phyloP scores from a whole-genome alignment of 2,797 vertebrate species.

The Gobionotothen gibberifrons region DNA sequence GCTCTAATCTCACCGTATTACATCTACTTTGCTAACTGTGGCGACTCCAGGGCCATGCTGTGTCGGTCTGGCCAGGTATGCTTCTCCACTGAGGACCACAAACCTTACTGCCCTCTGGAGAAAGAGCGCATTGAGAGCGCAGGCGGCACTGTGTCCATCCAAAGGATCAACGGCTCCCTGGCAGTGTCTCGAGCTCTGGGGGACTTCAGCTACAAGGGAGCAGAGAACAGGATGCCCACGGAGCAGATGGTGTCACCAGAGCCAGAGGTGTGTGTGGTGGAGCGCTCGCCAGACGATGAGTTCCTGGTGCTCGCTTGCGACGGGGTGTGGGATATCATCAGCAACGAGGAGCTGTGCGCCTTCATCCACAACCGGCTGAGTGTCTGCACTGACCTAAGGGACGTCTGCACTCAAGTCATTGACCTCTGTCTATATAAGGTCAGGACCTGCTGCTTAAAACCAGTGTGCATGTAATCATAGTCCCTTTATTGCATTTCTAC shows the following conservation, averaged over 20 bases:
- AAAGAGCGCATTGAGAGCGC: slow-evolving; percentile 87
- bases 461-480: neutral
- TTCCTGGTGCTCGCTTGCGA: slow-evolving; percentile 89
- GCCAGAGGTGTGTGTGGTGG: slow-evolving; percentile 86
- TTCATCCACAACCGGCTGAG: slow-evolving; percentile 85
- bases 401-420: slow-evolving; percentile 87
- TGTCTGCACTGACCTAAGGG: slow-evolving; percentile 85
- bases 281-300: slow-evolving; percentile 84
- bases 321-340: slow-evolving; percentile 88
- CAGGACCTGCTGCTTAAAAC: slow-evolving; percentile 40
- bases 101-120: slow-evolving; percentile 85
- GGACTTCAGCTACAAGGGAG: slow-evolving; percentile 89
- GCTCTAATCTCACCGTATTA: slow-evolving; percentile 82
- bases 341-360: slow-evolving; percentile 84
- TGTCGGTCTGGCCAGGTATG: slow-evolving; percentile 80
- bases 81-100: slow-evolving; percentile 89
- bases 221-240: slow-evolving; percentile 79
- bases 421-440: slow-evolving; percentile 90
- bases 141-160: slow-evolving; percentile 83
- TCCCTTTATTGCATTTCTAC: neutral
- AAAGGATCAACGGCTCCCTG: slow-evolving; percentile 88
- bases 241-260: slow-evolving; percentile 89
- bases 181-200: slow-evolving; percentile 88
- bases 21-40: slow-evolving; percentile 87
- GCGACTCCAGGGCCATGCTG: slow-evolving; percentile 85